Evolutionary conservation across 1,140 invertebrate species (phyloP), one percentile per base, ranked within the genome.

Genomic region (Leptestheria dahalacensis): DNA sequence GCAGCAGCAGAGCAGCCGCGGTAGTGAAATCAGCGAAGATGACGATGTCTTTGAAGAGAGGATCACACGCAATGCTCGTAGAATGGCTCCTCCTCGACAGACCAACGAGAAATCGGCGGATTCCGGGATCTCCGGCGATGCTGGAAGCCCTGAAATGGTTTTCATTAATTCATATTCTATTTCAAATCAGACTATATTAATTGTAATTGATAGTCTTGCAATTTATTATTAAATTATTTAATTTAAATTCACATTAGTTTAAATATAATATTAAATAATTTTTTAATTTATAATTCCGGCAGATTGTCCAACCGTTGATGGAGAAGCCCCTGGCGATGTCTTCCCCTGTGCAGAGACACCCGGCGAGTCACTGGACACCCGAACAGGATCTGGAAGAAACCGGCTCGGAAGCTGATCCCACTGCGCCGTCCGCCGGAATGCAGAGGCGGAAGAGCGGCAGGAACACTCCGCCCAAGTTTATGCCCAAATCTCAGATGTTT

Each of bases 41-140:
- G 68, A 60, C 15, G 64, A 69, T 25, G 64, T 66, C 18, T 69
- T 72, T 47, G 78, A 79, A 67, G 77, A 78, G 18, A 69, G 72
- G 20, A 79, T 81, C 60, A 70, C 77, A 9, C 69, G 71, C 20
- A 79, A 80, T 61, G 69, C 77, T 6, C 69, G 77, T 41, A 23
- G 58, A 29, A 28, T 49, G 1, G 51, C 29, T 20, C 75, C 74
- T 9, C 70, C 72, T 23, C 21, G 67, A 59, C 52, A 57, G 9
- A 60, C 63, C 21, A 64, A 66, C 26, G 84, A 86, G 65, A 84
- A 84, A 67, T 85, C 83, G 1, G 85, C 82, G 0, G 85, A 89
- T 69, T 87, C 83, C 0, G 85, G 84, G 0, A 88, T 88, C 61
- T 86, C 84, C 1, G 84, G 82, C 1, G 85, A 86, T 68, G 77